These are phyloP conservation scores for Agrotis clavis DNA, from an alignment of 2,888 invertebrate species.

Conservation along the genomic window DNA sequence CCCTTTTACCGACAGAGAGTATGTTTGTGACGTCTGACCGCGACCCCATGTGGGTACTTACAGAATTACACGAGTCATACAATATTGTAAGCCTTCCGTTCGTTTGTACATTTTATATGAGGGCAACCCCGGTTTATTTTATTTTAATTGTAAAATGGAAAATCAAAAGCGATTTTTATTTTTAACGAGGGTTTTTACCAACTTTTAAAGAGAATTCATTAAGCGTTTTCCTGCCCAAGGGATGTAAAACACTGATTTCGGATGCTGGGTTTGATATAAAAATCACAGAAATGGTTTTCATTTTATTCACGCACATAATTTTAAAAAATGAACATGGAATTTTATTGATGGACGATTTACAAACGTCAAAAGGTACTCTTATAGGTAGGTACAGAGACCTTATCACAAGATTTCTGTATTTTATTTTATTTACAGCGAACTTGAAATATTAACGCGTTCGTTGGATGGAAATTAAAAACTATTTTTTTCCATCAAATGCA, in stretches of 20 bases:
- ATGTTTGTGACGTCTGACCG: slow-evolving; percentile 45
- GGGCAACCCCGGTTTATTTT: slow-evolving; percentile 11
- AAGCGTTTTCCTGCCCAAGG: not conserved
- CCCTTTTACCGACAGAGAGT: slow-evolving; percentile 8
- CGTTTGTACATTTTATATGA: slow-evolving; percentile 50
- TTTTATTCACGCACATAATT: not conserved
- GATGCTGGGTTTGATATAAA: not conserved
- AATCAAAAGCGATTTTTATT: not conserved
- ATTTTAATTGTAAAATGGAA: slow-evolving; percentile 2
- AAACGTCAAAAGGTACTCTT: no score
- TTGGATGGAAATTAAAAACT: no score
- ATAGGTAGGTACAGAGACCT: no score
- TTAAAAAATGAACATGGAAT: not conserved
- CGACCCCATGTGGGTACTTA: not conserved
- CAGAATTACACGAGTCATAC: slow-evolving; percentile 25
- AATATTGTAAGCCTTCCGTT: slow-evolving; percentile 23
- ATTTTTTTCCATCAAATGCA: no score
- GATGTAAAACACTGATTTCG: slow-evolving; percentile 1
- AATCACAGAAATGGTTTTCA: not conserved
- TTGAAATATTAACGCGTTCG: no score
- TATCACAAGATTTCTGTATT: no score
- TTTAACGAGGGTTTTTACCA: not conserved
- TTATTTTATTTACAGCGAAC: no score
- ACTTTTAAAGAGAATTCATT: slow-evolving; percentile 5
- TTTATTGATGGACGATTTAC: no score